Percentiles rank a stretch among this genome's conserved stretches.
Conservation (phyloP, 2,888 invertebrate species). For the Catocala nupta region DNA sequence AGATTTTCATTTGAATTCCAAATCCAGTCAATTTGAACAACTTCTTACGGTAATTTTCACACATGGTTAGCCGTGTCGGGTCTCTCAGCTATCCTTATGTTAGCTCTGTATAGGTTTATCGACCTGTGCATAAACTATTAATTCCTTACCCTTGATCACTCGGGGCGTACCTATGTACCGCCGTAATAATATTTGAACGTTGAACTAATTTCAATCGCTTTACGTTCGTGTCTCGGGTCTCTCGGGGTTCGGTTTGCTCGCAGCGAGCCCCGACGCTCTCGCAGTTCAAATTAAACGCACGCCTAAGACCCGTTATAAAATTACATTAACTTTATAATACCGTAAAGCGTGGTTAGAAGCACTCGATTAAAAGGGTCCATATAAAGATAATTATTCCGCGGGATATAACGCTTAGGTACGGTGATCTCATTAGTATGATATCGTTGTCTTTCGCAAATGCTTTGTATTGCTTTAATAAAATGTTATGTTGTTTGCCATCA, state of each 20-base stretch:
- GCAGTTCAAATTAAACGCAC: conserved; percentile 68
- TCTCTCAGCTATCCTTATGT: background rate
- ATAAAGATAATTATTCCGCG: conserved; percentile 70
- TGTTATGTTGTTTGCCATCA: conserved; percentile 24
- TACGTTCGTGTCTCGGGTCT: conserved; percentile 24
- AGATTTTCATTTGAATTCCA: background rate
- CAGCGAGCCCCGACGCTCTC: conserved; percentile 34
- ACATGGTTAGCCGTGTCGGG: background rate
- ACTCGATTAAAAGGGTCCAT: conserved; percentile 72
- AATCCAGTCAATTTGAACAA: conserved; percentile 1
- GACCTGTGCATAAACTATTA: background rate
- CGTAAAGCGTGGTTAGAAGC: conserved; percentile 64
- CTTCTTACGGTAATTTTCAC: conserved; percentile 3
- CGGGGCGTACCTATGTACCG: background rate
- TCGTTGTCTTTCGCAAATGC: conserved; percentile 37
- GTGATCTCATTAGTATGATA: conserved; percentile 53
- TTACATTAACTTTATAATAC: conserved; percentile 70
- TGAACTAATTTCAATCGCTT: conserved; percentile 26
- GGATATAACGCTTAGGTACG: conserved; percentile 58
- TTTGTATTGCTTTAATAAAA: conserved; percentile 34
- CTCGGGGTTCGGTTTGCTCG: conserved; percentile 31
- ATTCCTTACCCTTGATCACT: conserved; percentile 1
- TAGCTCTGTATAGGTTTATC: conserved; percentile 1
- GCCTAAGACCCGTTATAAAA: conserved; percentile 67
- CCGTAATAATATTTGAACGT: conserved; percentile 5